A percentile compares a stretch with the other conserved stretches of the same genome.
Evolutionary conservation across 2,797 vertebrate species (phyloP).

Genomic region (Ataeniobius toweri): DNA sequence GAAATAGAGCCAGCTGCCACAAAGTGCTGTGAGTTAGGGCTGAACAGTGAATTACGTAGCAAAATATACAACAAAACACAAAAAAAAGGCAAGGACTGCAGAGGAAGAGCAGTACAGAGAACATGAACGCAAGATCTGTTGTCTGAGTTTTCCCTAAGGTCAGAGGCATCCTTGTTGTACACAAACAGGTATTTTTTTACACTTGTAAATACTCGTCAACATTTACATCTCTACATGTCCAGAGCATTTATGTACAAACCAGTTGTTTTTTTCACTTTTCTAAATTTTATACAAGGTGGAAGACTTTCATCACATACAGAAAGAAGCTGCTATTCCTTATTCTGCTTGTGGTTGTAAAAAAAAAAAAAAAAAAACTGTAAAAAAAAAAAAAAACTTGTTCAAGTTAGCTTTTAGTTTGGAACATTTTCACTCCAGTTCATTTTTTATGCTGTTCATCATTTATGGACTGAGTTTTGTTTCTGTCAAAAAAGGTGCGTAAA

Average conservation of each 20-base stretch:
- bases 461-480: constrained; percentile 63
- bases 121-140: constrained; percentile 36
- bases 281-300: constrained; percentile 95
- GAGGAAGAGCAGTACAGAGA: constrained; percentile 33
- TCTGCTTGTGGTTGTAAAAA: constrained; percentile 88
- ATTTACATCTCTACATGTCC: constrained; percentile 74
- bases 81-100: constrained; percentile 37
- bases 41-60: constrained; percentile 47
- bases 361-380: constrained; percentile 52
- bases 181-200: constrained; percentile 74
- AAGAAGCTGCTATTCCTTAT: constrained; percentile 98
- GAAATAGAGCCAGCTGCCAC: constrained; percentile 61
- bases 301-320: constrained; percentile 97
- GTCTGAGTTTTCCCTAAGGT: constrained; percentile 13
- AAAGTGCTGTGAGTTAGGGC: constrained; percentile 62
- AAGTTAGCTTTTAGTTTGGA: constrained; percentile 84
- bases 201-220: constrained; percentile 67
- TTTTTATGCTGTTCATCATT: constrained; percentile 81
- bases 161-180: constrained; percentile 50
- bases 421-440: constrained; percentile 81
- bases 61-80: constrained; percentile 21
- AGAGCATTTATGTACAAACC: constrained; percentile 89
- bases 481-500: constrained; percentile 63
- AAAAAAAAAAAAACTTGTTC: constrained; percentile 80
- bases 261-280: constrained; percentile 92